Evolutionary conservation across 2,888 invertebrate genomes (phyloP).

Genomic region (Pyrrhosoma nymphula): DNA sequence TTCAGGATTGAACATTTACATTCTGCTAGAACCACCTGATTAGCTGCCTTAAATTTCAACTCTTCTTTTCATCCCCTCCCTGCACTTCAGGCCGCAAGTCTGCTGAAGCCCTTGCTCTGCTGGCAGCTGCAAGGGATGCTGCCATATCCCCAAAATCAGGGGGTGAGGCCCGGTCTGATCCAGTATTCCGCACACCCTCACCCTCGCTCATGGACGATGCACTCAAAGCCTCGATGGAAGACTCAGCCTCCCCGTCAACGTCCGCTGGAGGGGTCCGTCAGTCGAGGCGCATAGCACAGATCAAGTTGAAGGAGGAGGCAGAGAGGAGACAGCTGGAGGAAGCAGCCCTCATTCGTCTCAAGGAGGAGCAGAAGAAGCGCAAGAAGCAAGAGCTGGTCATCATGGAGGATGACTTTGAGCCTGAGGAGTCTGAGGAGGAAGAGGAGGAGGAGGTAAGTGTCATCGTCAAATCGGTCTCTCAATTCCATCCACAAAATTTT

Average conservation of each 20-base stretch:
- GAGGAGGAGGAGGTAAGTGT: background rate
- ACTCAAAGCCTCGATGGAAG: slow-evolving; percentile 69
- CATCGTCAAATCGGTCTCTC: background rate
- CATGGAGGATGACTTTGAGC: slow-evolving; percentile 68
- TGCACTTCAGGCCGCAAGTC: slow-evolving; percentile 27
- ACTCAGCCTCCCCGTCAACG: slow-evolving; percentile 59
- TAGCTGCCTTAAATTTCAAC: too few relatives aligned
- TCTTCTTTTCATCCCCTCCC: background rate
- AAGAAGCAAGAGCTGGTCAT: slow-evolving; percentile 73
- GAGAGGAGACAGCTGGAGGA: slow-evolving; percentile 88
- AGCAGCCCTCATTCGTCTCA: slow-evolving; percentile 84
- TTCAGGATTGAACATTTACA: too few relatives aligned
- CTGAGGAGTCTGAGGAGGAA: slow-evolving; percentile 45
- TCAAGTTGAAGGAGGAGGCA: slow-evolving; percentile 92
- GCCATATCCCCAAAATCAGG: background rate
- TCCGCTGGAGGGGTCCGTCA: slow-evolving; percentile 82
- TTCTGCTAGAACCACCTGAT: too few relatives aligned
- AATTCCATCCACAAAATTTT: too few relatives aligned
- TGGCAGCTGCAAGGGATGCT: background rate
- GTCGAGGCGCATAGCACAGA: slow-evolving; percentile 91
- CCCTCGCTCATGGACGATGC: slow-evolving; percentile 33
- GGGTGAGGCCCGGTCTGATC: background rate
- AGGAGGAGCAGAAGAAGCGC: slow-evolving; percentile 83
- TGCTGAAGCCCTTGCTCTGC: background rate
- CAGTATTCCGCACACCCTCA: slow-evolving; percentile 9